Conservation (phyloP, 2,797 vertebrate species). For the Pangasius djambal region DNA sequence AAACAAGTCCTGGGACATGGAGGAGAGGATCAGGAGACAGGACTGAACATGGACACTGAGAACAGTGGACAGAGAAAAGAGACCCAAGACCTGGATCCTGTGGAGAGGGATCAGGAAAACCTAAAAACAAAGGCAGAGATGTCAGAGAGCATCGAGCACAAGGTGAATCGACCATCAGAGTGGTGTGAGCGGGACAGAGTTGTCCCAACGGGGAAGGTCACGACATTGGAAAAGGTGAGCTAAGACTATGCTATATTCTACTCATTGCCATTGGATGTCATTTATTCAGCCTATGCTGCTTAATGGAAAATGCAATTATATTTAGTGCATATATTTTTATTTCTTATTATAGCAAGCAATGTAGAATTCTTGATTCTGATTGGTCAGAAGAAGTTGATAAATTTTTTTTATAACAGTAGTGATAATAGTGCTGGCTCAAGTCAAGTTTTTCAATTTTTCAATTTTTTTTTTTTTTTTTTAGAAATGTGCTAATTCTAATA, state of each 20-base stretch:
- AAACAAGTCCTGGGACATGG: slow-evolving; percentile 8
- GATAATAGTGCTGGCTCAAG: background rate
- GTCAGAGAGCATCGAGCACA: slow-evolving; percentile 11
- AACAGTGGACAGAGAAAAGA: background rate
- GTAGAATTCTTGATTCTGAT: background rate
- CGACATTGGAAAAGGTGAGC: slow-evolving; percentile 69
- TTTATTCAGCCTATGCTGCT: background rate
- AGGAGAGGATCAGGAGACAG: background rate
- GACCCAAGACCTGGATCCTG: background rate
- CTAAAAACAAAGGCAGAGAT: background rate
- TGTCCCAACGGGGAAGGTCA: slow-evolving; percentile 63
- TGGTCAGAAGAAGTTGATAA: background rate
- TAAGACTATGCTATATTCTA: slow-evolving; percentile 14
- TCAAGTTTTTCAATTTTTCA: no score
- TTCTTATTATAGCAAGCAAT: background rate
- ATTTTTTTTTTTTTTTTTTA: background rate
- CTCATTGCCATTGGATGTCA: background rate
- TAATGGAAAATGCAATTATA: background rate
- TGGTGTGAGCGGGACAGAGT: background rate
- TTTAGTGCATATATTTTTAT: background rate
- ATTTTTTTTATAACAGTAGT: background rate
- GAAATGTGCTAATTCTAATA: background rate
- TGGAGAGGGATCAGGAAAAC: background rate
- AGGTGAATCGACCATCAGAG: slow-evolving; percentile 45
- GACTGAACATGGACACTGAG: background rate